Evolutionary conservation across 2,888 invertebrate genomes (phyloP).

Genomic region (Bibio marci): DNA sequence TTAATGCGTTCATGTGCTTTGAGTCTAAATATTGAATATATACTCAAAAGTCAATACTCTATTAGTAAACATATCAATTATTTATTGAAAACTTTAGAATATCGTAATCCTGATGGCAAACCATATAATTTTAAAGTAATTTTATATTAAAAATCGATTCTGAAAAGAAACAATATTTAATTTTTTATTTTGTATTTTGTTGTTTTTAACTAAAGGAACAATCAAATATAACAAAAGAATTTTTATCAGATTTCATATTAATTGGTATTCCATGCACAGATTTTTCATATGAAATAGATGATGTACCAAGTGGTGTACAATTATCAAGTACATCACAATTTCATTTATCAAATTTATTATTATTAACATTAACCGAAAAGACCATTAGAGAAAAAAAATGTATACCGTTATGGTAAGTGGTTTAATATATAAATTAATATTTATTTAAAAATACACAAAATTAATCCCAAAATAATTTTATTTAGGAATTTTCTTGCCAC

Average conservation of each 20-base stretch:
- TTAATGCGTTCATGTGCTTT: conserved; percentile 29
- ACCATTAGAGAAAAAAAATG: conserved; percentile 28
- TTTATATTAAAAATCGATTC: not conserved
- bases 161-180: too few relatives aligned
- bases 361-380: conserved; percentile 27
- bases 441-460: not conserved
- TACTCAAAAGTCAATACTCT: conserved; percentile 22
- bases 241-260: conserved; percentile 14
- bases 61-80: conserved; percentile 14
- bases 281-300: conserved; percentile 23
- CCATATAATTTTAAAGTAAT: not conserved
- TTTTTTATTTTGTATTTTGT: too few relatives aligned
- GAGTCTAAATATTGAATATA: conserved; percentile 25
- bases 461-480: not conserved
- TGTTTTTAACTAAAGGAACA: too few relatives aligned
- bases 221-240: too few relatives aligned
- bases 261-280: conserved; percentile 23
- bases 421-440: too few relatives aligned
- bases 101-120: not conserved
- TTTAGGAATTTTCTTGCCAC: conserved; percentile 26
- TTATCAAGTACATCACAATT: conserved; percentile 30
- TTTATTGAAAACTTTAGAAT: not conserved
- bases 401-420: conserved; percentile 24
- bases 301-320: conserved; percentile 23
- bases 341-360: conserved; percentile 27